Conservation (phyloP, 2,888 invertebrate genomes). For the Slavum lentiscoides region DNA sequence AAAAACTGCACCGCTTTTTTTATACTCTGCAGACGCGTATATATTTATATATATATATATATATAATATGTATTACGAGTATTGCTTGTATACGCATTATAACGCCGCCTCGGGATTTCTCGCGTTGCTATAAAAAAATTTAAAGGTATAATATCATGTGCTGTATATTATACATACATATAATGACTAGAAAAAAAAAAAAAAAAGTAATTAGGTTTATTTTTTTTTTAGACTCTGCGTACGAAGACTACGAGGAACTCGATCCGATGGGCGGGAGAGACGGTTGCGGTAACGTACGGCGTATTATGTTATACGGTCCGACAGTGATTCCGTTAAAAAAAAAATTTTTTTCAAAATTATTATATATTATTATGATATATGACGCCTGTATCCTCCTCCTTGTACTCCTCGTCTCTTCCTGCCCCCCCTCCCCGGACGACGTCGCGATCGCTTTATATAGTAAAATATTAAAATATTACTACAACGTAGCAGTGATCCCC, state of each 20-base stretch:
- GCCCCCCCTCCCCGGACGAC: too few species aligned
- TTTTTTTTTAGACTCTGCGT: background rate
- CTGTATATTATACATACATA: too few species aligned
- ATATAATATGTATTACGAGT: too few species aligned
- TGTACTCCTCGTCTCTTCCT: background rate
- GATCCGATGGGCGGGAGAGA: background rate
- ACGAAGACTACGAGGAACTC: background rate
- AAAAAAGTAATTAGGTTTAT: constrained; percentile 15
- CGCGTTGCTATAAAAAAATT: background rate
- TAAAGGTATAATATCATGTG: background rate
- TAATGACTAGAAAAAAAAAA: background rate
- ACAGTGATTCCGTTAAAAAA: constrained; percentile 25
- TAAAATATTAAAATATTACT: background rate
- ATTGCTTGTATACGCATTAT: too few species aligned
- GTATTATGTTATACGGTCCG: constrained; percentile 1
- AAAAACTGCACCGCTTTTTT: too few species aligned
- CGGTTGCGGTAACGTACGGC: background rate
- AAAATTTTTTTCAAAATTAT: constrained; percentile 17
- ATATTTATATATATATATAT: too few species aligned
- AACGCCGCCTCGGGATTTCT: background rate
- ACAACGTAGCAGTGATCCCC: background rate
- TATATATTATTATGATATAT: constrained; percentile 13
- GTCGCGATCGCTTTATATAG: constrained; percentile 6
- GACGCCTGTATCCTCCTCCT: background rate
- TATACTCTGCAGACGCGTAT: too few species aligned